Evolutionary conservation across 2,888 invertebrate genomes (phyloP), one percentile per base, ranked within the genome.

Genomic region (Junonia oenone): DNA sequence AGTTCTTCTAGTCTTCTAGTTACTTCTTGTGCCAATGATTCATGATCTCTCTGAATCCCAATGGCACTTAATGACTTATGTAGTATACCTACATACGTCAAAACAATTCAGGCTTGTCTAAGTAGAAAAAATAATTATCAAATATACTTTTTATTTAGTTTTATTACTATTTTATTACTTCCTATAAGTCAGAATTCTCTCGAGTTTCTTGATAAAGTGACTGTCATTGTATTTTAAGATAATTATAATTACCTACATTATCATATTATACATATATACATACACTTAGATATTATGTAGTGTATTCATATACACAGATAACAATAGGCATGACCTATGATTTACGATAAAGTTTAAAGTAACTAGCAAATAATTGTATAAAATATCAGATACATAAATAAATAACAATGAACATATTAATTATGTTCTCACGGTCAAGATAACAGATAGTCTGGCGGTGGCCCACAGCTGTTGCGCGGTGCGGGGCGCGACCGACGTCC

Each of bases 401-500:
- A 37, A 58, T 62, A 55, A 53, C 53, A 60, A 59, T 56, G 55
- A 65, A 62, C 63, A 67, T 66, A 74, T 73, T 77, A 75, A 78
- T 73, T 69, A 69, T 78, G 71, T 66, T 84, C 89, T 88, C 88
- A 90, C 89, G 84, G 85, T 86, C 78, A 87, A 85, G 81, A 81
- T 82, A 83, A 81, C 67, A 74, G 79, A 81, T 77, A 60, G 56
- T 60, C 56, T 64, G 66, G 62, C 56, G 56, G 78, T 76, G 76
- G 78, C 72, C 74, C 79, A 78, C 87, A 86, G 87, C 82, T 84
- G 86, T 81, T 83, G 83, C 78, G 78, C 75, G 78, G 66, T 71
- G 78, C 73, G 78, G 75, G 76, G 79, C 72, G 72, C 76, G 68
- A 68, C 64, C 69, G 68, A 61, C 71, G 73, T 61, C 71, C 74